Base-by-base conservation (phyloP, 1,140 invertebrate species). In the Xylocopa sonorina region DNA sequence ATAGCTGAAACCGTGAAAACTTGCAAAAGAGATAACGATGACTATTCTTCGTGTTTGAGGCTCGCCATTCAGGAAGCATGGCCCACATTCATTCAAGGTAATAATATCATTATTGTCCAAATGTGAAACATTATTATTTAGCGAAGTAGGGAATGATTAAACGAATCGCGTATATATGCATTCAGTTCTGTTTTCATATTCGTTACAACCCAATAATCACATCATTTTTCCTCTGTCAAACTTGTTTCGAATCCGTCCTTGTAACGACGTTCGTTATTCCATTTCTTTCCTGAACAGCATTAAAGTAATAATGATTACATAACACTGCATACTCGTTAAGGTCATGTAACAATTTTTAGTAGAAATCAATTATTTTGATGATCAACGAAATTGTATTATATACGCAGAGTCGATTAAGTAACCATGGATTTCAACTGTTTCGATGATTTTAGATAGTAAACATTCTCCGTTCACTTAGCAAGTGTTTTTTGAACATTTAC, bases 21-120 rank as follows among this genome's bases (percentile, higher is more conserved):
- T 12, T 93, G 92, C 80, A 90, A 91, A 10, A 88, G 67, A 51
- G 87, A 89, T 38, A 76, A 88, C 14, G 41, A 82, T 43, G 91
- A 93, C 73, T 92, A 90, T 62, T 86, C 90, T 24, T 92, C 91
- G 51, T 93, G 92, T 32, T 53, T 92, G 64, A 89, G 91, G 82
- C 87, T 92, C 21, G 92, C 92, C 3, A 83, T 92, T 41, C 91
- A 93, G 77, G 92, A 93, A 80, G 82, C 90, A 85, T 92, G 92
- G 91, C 88, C 91, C 66, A 86, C 80, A 16, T 85, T 93, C n/a
- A 21, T 91, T 32, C 79, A 88, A 86, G 92, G 92, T 93, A 77
- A 60, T 9, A n/a, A 9, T 3, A 27, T 32, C 14, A 16, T 14
- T 46, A 1, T 46, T 46, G 3, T 46, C 14, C 16, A 14, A 43